phyloP scores from a whole-genome alignment of 2,888 invertebrate species.

The Exocentrus adspersus region DNA sequence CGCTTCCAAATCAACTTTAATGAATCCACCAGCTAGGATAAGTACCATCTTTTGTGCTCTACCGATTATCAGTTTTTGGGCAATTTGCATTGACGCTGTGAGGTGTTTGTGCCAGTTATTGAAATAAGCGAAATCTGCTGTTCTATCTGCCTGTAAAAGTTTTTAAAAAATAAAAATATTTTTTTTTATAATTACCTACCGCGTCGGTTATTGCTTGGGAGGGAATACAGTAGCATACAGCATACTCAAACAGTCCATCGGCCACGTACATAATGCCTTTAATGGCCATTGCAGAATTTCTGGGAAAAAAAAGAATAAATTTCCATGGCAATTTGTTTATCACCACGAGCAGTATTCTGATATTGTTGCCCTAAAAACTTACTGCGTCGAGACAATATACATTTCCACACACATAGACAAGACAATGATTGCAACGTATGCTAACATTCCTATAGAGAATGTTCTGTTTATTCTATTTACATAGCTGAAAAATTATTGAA shows the following conservation, averaged over 20 bases:
- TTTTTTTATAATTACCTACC: conserved; percentile 2
- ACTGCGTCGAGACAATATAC: conserved; percentile 18
- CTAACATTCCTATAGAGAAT: conserved; percentile 18
- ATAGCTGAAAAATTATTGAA: conserved; percentile 18
- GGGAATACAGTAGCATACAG: conserved; percentile 27
- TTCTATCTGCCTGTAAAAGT: neutral
- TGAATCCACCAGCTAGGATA: conserved; percentile 24
- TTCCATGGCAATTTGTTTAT: too few species aligned
- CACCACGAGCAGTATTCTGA: too few species aligned
- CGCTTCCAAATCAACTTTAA: conserved; percentile 23
- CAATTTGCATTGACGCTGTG: conserved; percentile 6
- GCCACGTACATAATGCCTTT: conserved; percentile 8
- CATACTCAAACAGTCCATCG: conserved; percentile 11
- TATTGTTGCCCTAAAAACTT: too few species aligned
- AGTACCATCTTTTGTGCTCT: conserved; percentile 9
- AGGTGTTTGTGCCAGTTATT: conserved; percentile 26
- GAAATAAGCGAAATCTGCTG: neutral
- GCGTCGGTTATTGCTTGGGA: conserved; percentile 28
- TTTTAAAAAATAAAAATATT: neutral
- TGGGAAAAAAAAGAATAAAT: too few species aligned
- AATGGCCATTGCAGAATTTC: neutral
- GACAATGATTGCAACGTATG: conserved; percentile 15
- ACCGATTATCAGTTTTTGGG: conserved; percentile 3
- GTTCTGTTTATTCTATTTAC: conserved; percentile 18
- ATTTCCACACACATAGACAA: conserved; percentile 21